phyloP scores from a whole-genome alignment of 92 coral and sea anemone species.

The Micromussa lordhowensis region DNA sequence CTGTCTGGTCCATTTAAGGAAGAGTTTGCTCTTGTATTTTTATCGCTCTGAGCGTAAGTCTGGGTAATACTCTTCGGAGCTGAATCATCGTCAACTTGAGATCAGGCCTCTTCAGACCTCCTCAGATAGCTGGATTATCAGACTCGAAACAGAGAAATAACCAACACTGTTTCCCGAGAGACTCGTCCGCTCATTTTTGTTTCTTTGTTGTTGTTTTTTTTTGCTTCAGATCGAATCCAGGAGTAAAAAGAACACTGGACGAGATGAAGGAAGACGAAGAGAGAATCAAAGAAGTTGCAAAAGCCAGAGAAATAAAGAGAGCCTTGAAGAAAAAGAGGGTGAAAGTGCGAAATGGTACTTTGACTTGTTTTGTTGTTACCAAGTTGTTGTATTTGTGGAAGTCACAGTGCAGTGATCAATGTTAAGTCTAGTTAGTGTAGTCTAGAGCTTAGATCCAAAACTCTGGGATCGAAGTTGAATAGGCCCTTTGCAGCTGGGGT shows the following conservation, averaged over 20 bases:
- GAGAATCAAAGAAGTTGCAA: constrained; percentile 33
- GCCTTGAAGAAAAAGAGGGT: constrained; percentile 59
- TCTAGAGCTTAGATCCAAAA: not conserved
- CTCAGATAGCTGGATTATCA: not conserved
- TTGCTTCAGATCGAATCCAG: constrained; percentile 20
- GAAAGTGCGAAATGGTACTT: constrained; percentile 18
- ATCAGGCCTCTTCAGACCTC: not conserved
- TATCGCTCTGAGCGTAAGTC: not conserved
- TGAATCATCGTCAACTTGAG: not conserved
- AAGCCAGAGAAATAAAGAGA: constrained; percentile 39
- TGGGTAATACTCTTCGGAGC: not conserved
- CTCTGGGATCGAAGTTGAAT: too few species aligned
- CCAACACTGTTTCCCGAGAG: not conserved
- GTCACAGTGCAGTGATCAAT: not conserved
- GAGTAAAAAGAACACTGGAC: constrained; percentile 44
- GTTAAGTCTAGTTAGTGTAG: not conserved
- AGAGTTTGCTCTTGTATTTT: too few species aligned
- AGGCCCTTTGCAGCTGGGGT: too few species aligned
- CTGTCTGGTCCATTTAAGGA: too few species aligned
- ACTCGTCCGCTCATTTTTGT: not conserved
- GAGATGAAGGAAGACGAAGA: constrained; percentile 40
- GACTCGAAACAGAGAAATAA: not conserved
- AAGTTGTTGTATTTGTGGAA: not conserved
- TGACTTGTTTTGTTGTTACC: not conserved
- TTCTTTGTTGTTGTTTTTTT: too few species aligned